Percentiles rank a stretch among this genome's conserved stretches.
Conservation (phyloP, 2,888 invertebrate genomes). For the Acrobasis repandana region DNA sequence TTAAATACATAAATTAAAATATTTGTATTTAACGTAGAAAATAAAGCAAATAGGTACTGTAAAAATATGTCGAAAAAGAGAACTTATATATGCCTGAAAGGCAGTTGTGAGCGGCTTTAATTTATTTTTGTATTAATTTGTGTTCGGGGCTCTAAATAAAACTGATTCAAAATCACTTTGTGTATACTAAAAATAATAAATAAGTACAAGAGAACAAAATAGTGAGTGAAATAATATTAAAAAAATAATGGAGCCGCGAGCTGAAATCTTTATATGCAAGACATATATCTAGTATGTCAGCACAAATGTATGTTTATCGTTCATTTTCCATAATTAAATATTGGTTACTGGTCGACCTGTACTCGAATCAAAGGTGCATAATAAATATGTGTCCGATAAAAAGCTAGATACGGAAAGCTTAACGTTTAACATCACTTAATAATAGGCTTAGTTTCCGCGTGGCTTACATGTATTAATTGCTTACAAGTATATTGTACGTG, state of each 20-base stretch:
- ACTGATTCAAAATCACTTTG: neutral
- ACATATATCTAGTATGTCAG: no score
- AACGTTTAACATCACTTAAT: neutral
- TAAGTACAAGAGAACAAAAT: no score
- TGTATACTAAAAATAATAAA: no score
- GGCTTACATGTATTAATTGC: neutral
- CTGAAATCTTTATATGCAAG: no score
- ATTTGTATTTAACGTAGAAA: neutral
- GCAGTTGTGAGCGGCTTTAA: constrained; percentile 3
- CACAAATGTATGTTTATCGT: no score
- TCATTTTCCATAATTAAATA: no score
- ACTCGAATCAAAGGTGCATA: neutral
- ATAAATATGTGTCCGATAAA: neutral
- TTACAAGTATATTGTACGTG: neutral
- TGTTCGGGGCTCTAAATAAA: neutral
- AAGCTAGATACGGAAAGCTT: neutral
- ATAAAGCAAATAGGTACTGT: neutral
- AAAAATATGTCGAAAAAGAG: no score
- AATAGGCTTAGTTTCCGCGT: neutral
- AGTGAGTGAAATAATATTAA: no score
- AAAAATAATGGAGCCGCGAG: no score
- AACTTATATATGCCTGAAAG: neutral
- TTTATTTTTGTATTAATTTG: constrained; percentile 4
- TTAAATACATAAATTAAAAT: neutral
- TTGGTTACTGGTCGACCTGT: no score